These are phyloP conservation scores for Nesospiza acunhae DNA, from an alignment of 2,113 vertebrate species.

Conservation along the genomic window DNA sequence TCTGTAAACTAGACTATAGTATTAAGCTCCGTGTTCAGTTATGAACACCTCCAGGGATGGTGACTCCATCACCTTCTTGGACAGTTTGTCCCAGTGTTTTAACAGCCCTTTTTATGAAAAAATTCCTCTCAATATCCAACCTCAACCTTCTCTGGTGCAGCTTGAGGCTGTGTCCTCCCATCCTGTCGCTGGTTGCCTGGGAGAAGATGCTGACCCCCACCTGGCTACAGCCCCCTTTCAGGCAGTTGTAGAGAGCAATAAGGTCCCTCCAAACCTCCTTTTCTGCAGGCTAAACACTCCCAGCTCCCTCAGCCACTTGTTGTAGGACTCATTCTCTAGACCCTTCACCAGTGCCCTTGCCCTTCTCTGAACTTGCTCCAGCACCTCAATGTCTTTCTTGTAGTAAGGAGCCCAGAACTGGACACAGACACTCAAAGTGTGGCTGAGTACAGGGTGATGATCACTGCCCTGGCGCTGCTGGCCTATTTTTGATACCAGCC, in stretches of 20 bases:
- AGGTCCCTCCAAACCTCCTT: background rate
- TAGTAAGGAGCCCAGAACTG: background rate
- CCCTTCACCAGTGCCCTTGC: rapidly evolving
- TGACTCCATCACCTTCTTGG: background rate
- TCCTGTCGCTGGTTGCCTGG: rapidly evolving
- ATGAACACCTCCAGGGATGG: background rate
- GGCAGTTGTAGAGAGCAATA: background rate
- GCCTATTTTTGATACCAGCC: background rate
- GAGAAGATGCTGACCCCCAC: too few relatives aligned
- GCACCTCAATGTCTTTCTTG: background rate
- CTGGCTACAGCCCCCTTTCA: background rate
- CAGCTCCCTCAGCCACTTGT: background rate
- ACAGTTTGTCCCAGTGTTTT: background rate
- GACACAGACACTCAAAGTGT: background rate
- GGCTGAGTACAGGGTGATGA: background rate
- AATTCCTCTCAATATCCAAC: background rate
- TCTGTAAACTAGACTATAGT: background rate
- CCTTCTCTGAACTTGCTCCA: background rate
- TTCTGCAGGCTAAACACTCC: background rate
- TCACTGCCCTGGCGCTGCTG: background rate
- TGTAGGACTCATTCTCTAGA: background rate
- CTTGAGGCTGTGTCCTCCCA: background rate
- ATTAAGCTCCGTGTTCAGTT: background rate
- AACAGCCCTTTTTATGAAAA: background rate
- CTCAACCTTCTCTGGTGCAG: background rate